Evolutionary conservation across 1,140 invertebrate genomes (phyloP).

Genomic region (Drosophila sp.): DNA sequence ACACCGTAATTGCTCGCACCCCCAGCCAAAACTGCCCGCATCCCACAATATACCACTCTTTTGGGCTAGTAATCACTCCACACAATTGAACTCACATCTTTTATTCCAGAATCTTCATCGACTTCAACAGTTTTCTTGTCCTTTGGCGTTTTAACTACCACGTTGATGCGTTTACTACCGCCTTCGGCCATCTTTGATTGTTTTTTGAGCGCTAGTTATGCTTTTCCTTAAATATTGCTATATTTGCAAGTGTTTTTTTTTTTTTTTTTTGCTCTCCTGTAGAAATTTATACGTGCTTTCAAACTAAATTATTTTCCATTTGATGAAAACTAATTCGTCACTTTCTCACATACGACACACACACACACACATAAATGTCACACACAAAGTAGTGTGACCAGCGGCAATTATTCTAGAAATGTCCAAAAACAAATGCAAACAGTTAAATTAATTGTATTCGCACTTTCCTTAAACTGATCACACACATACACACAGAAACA

Average conservation of each 20-base stretch:
- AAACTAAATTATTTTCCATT: constrained; percentile 83
- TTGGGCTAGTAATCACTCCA: background rate
- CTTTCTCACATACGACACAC: constrained; percentile 74
- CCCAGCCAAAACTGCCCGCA: background rate
- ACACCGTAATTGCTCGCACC: background rate
- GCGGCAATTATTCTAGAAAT: background rate
- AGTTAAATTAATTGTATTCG: too few species aligned
- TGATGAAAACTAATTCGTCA: constrained; percentile 85
- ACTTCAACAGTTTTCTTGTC: constrained; percentile 96
- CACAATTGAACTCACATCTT: constrained; percentile 90
- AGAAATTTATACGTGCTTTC: constrained; percentile 68
- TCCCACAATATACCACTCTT: background rate
- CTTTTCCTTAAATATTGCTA: constrained; percentile 35
- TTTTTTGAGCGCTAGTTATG: constrained; percentile 39
- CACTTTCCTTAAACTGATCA: too few species aligned
- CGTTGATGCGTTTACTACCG: constrained; percentile 89
- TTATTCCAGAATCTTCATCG: constrained; percentile 93
- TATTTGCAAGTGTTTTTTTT: constrained; percentile 41
- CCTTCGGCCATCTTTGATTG: constrained; percentile 87
- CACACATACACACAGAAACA: too few species aligned
- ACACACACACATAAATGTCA: constrained; percentile 47
- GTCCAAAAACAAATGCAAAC: background rate
- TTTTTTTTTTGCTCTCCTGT: constrained; percentile 32
- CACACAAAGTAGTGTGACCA: constrained; percentile 32
- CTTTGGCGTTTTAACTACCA: constrained; percentile 98